Percentiles rank a stretch among this genome's conserved stretches.
phyloP scores from a whole-genome alignment of 2,888 invertebrate species.

The Leucophenga maculata region DNA sequence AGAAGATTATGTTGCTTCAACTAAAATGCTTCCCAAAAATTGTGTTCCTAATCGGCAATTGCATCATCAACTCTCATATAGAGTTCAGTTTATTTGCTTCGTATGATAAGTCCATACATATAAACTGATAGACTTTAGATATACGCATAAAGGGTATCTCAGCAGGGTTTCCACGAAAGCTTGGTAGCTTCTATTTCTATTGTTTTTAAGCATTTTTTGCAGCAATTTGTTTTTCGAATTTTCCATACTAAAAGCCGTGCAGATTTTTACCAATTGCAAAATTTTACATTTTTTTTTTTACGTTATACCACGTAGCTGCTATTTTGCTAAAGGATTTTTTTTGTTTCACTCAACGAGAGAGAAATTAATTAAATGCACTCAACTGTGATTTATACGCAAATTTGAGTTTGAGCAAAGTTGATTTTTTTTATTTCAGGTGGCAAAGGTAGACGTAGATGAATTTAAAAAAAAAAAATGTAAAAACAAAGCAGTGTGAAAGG shows the following conservation, averaged over 20 bases:
- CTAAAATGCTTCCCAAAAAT: too few relatives aligned
- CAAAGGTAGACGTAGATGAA: not conserved
- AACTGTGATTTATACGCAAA: conserved; percentile 49
- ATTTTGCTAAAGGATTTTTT: conserved; percentile 29
- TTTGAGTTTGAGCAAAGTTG: conserved; percentile 16
- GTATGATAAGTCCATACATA: too few relatives aligned
- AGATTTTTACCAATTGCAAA: not conserved
- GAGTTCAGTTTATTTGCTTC: too few relatives aligned
- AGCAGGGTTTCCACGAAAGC: too few relatives aligned
- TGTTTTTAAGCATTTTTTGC: not conserved
- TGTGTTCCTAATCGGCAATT: too few relatives aligned
- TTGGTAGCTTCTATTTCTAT: too few relatives aligned
- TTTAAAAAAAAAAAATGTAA: not conserved
- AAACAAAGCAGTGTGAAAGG: not conserved
- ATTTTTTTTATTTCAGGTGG: conserved; percentile 13
- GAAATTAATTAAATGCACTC: conserved; percentile 54
- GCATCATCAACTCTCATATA: too few relatives aligned
- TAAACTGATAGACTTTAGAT: too few relatives aligned
- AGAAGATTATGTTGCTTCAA: too few relatives aligned
- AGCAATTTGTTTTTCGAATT: conserved; percentile 30
- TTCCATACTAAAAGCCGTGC: conserved; percentile 13
- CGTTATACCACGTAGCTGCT: conserved; percentile 5
- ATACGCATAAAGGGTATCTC: too few relatives aligned
- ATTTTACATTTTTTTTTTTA: conserved; percentile 29
- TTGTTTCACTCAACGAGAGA: not conserved